Evolutionary conservation across 2,113 vertebrate species (phyloP).

Genomic region (Nannospalax galili): DNA sequence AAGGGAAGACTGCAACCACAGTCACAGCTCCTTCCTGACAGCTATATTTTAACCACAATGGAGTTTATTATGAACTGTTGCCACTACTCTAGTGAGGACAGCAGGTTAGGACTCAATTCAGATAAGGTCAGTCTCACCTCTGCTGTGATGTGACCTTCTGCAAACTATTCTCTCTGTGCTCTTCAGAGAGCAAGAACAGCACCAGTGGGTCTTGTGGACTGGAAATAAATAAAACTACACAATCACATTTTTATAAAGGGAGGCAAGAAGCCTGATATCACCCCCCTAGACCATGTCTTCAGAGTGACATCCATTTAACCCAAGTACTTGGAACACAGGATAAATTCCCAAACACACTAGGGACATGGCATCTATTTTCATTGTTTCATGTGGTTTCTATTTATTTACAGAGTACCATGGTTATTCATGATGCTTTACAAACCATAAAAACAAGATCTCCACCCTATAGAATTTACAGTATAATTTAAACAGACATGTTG

Average conservation of each 20-base stretch:
- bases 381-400: conserved; percentile 76
- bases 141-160: neutral
- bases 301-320: conserved; percentile 29
- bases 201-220: neutral
- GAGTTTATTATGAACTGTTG: neutral
- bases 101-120: neutral
- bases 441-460: conserved; percentile 74
- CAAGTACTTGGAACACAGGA: conserved; percentile 6
- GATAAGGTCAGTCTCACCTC: neutral
- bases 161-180: conserved; percentile 20
- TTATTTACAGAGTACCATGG: conserved; percentile 73
- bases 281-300: neutral
- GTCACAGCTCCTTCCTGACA: neutral
- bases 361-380: conserved; percentile 50
- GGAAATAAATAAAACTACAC: neutral
- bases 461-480: conserved; percentile 76
- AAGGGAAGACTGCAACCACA: rapidly evolving
- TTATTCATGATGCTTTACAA: conserved; percentile 77
- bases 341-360: conserved; percentile 29
- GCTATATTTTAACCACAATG: neutral
- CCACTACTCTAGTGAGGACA: neutral
- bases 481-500: conserved; percentile 74
- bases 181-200: neutral
- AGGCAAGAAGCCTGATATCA: neutral
- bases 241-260: neutral